Percentiles rank a stretch among this genome's conserved stretches.
Evolutionary conservation across 2,113 vertebrate genomes (phyloP).

Genomic region (Ancistrus triradiatus): DNA sequence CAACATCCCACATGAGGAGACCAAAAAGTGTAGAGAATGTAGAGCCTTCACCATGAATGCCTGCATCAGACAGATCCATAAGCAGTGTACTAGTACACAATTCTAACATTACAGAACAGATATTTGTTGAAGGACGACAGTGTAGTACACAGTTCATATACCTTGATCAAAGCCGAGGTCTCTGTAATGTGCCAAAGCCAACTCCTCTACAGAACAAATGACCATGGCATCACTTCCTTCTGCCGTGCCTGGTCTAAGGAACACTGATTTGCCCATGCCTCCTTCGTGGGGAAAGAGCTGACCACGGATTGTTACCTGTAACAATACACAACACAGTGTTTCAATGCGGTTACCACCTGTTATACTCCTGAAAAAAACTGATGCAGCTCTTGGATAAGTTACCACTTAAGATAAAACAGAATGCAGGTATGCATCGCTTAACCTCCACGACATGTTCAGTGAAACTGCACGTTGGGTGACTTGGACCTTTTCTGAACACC

Average conservation of each 20-base stretch:
- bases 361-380: too few species aligned
- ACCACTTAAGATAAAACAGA: too few species aligned
- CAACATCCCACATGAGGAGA: conserved; percentile 87
- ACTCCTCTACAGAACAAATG: conserved; percentile 92
- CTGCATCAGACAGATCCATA: conserved; percentile 55
- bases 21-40: conserved; percentile 85
- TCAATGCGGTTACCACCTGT: background rate
- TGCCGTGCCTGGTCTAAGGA: conserved; percentile 69
- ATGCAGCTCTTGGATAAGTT: too few species aligned
- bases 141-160: conserved; percentile 40
- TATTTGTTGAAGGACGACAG: background rate
- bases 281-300: conserved; percentile 86
- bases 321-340: background rate
- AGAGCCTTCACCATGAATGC: conserved; percentile 93
- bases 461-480: too few species aligned
- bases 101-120: too few species aligned
- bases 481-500: too few species aligned
- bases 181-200: conserved; percentile 81
- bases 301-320: conserved; percentile 87
- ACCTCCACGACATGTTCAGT: too few species aligned
- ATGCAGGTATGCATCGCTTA: too few species aligned
- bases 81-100: conserved; percentile 1
- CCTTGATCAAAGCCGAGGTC: conserved; percentile 86
- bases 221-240: conserved; percentile 56
- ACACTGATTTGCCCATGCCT: conserved; percentile 83